Percentiles rank a stretch among this genome's conserved stretches.
phyloP scores from a whole-genome alignment of 1,140 invertebrate species.

The Sycobia sp. region DNA sequence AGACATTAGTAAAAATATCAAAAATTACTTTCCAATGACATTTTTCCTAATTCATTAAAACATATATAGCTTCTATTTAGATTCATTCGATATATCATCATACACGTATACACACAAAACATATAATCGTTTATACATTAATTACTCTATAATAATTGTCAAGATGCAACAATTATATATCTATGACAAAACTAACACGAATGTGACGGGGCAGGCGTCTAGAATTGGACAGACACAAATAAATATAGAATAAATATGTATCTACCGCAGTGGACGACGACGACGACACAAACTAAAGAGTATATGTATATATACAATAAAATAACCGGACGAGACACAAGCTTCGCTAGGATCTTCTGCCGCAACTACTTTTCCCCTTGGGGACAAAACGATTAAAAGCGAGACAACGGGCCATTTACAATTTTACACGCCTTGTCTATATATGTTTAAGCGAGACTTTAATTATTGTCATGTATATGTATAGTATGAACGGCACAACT shows the following conservation, averaged over 20 bases:
- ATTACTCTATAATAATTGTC: too few species aligned
- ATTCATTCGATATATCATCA: slow-evolving; percentile 1
- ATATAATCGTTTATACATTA: background rate
- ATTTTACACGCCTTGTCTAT: background rate
- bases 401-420: slow-evolving; percentile 5
- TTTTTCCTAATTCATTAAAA: too few species aligned
- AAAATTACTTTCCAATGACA: too few species aligned
- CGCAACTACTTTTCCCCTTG: slow-evolving; percentile 18
- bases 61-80: too few species aligned
- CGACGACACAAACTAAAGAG: slow-evolving; percentile 25
- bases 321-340: slow-evolving; percentile 24
- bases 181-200: slow-evolving; percentile 38
- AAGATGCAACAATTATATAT: slow-evolving; percentile 5
- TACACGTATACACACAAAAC: background rate
- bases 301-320: too few species aligned
- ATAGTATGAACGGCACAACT: slow-evolving; percentile 13
- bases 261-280: slow-evolving; percentile 51
- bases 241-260: slow-evolving; percentile 41
- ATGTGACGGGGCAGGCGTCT: slow-evolving; percentile 41
- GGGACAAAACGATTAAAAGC: slow-evolving; percentile 20
- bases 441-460: too few species aligned
- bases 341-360: slow-evolving; percentile 26
- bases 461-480: too few species aligned
- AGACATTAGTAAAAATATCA: too few species aligned
- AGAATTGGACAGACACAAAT: slow-evolving; percentile 42